Conservation (phyloP, 37 sponge, comb jelly and placozoan species). For the Mnemiopsis leidyi region DNA sequence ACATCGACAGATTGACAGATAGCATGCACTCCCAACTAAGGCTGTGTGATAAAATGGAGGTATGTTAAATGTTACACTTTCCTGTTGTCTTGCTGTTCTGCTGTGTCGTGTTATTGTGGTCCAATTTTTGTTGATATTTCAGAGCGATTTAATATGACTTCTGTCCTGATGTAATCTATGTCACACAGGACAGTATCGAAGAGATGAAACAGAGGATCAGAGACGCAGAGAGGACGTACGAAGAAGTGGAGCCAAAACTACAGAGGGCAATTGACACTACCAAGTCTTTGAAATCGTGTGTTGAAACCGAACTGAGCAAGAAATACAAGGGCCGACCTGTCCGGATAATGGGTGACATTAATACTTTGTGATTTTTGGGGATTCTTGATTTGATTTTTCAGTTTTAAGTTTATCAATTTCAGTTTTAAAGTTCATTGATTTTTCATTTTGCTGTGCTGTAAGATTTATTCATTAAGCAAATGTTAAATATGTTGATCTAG, state of each 20-base stretch:
- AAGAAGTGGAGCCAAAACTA: constrained; percentile 42
- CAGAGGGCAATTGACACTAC: constrained; percentile 22
- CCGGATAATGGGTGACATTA: constrained; percentile 52
- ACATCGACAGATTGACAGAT: constrained; percentile 34
- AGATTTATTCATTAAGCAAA: too few relatives aligned
- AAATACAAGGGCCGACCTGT: constrained; percentile 41
- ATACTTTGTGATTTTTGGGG: constrained; percentile 28
- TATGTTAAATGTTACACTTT: not conserved
- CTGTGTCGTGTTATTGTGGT: too few relatives aligned
- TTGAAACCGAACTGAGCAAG: constrained; percentile 47
- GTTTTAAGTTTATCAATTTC: not conserved
- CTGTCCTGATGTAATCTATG: too few relatives aligned
- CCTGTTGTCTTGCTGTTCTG: too few relatives aligned
- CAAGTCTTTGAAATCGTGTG: constrained; percentile 3
- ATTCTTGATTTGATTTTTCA: not conserved
- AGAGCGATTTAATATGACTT: too few relatives aligned
- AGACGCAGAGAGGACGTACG: constrained; percentile 52
- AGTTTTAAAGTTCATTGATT: not conserved
- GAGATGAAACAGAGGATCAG: constrained; percentile 21
- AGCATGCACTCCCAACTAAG: constrained; percentile 33
- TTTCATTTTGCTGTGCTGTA: not conserved
- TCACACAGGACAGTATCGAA: constrained; percentile 48
- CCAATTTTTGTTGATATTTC: too few relatives aligned
- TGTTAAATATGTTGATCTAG: too few relatives aligned
- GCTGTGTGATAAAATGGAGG: constrained; percentile 59